Conservation (phyloP, 2,888 invertebrate genomes). For the Lasioglossum marginatum region DNA sequence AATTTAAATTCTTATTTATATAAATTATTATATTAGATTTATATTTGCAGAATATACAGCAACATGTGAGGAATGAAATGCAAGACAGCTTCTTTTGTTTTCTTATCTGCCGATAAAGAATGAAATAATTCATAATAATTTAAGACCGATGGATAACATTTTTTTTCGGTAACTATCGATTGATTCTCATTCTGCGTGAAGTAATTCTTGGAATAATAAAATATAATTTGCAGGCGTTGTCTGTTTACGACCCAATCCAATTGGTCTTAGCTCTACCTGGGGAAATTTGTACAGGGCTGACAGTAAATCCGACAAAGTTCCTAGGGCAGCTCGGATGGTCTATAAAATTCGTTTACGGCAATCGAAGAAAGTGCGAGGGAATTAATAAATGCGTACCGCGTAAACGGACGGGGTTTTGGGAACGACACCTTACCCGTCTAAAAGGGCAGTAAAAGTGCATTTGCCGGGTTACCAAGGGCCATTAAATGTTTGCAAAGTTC, state of each 20-base stretch:
- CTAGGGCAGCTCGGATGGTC: neutral
- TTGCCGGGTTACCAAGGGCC: slow-evolving; percentile 46
- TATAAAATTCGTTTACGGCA: slow-evolving; percentile 12
- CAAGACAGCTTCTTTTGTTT: neutral
- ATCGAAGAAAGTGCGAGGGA: neutral
- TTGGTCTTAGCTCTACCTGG: neutral
- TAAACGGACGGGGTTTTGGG: neutral
- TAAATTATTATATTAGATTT: neutral
- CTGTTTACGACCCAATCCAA: neutral
- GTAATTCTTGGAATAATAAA: neutral
- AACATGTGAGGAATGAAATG: neutral
- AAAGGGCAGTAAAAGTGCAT: slow-evolving; percentile 50
- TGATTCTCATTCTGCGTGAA: neutral
- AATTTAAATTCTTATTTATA: neutral
- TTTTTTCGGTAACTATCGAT: neutral
- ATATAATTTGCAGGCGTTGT: neutral
- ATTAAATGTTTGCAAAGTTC: slow-evolving; percentile 60
- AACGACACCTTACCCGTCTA: neutral
- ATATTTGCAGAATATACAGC: neutral
- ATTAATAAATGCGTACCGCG: neutral
- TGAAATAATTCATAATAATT: neutral
- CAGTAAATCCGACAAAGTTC: slow-evolving; percentile 3
- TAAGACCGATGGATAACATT: neutral
- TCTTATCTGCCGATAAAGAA: neutral
- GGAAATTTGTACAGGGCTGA: neutral